Evolutionary conservation across 1,140 invertebrate species (phyloP).

Genomic region (Caerostris darwini): DNA sequence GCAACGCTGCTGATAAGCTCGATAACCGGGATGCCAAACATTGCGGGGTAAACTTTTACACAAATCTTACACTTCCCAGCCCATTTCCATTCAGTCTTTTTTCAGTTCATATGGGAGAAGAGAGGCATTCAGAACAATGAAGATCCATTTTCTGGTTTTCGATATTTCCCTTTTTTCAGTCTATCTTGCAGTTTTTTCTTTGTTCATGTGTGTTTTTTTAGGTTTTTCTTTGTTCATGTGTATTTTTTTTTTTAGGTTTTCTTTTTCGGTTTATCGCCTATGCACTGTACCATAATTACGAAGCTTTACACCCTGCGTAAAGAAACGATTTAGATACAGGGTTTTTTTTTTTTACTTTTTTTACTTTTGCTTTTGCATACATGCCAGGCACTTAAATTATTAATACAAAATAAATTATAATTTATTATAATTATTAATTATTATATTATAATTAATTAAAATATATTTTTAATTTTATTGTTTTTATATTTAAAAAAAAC

Average conservation of each 20-base stretch:
- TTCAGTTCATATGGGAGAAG: constrained; percentile 48
- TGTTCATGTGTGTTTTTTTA: too few relatives aligned
- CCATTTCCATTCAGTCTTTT: background rate
- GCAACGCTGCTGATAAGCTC: constrained; percentile 44
- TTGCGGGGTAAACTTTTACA: constrained; percentile 52
- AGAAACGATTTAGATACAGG: background rate
- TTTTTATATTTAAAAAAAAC: too few relatives aligned
- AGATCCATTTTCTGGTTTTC: constrained; percentile 63
- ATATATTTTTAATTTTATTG: too few relatives aligned
- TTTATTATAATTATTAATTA: too few relatives aligned
- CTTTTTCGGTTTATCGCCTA: background rate
- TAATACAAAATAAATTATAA: too few relatives aligned
- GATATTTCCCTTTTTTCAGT: constrained; percentile 32
- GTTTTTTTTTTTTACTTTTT: background rate
- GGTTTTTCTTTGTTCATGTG: background rate
- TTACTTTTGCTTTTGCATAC: too few relatives aligned
- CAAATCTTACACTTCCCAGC: constrained; percentile 24
- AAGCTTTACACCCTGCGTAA: constrained; percentile 18
- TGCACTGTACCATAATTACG: background rate
- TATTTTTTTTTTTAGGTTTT: background rate
- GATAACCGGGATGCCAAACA: constrained; percentile 53
- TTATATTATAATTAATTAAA: too few relatives aligned
- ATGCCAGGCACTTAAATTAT: too few relatives aligned
- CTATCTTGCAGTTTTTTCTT: constrained; percentile 3
- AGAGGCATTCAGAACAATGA: constrained; percentile 57